Evolutionary conservation across 2,797 vertebrate species (phyloP), one percentile per base, ranked within the genome.

Genomic region (Chaunax sp.): DNA sequence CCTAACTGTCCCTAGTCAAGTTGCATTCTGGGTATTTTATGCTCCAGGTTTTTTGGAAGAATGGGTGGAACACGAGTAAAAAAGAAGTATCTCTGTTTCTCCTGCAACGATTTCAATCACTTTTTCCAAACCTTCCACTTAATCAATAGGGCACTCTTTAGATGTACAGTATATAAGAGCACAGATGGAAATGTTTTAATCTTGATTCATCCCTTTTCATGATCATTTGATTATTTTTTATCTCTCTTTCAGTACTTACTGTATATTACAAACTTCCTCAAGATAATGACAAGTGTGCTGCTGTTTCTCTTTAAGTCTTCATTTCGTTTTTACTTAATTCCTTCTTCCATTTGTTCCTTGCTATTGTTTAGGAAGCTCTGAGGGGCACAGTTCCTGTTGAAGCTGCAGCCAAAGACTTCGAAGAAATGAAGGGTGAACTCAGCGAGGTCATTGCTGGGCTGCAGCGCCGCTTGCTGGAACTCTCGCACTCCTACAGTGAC

Each of bases 401-500:
- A 72, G 89, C 93, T 2, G 91, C 90, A 18, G 94, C 96, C 57
- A 93, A 89, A 76, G 96, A 96, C 87, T 91, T 96, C 51, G 94
- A 92, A 33, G 95, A 97, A 76, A 94, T 93, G 93, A 96, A 96
- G 82, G 91, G 91, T 1, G 93, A 90, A 50, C 90, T 94, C 72
- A 93, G 90, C 8, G 91, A 88, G 74, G 95, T 93, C 1, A 94
- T 96, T 7, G 92, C 94, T 1, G 96, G 96, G 18, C 93, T 98
- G 62, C 97, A 96, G 78, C 94, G 92, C 37, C 95, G 98, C 63
- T 87, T 99, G 63, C 89, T 91, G 46, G 96, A 98, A 80, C 92
- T 99, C 28, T 96, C 97, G 0, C 94, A 94, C 81, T 94, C 95
- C 26, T 99, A 96, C 91, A 95, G 94, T 13, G 96, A 98, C 74